Base-by-base conservation (phyloP, 2,797 vertebrate species). In the Eurystomus glaucurus region DNA sequence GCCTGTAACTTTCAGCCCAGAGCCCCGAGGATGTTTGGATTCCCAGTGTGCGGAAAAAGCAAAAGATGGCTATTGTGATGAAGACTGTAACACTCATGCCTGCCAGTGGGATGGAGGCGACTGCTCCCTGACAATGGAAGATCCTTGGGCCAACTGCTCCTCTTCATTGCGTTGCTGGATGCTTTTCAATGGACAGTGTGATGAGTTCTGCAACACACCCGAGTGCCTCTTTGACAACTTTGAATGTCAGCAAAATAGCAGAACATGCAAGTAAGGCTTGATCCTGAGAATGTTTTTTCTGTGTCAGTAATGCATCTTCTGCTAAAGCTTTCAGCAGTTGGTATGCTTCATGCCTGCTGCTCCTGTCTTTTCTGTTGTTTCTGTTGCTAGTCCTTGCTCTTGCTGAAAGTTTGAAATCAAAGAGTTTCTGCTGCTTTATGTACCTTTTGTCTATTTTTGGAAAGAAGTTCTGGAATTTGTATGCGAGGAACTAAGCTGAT, bases 51-150 rank as follows among this genome's bases (percentile, higher is more conserved):
- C 88, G 1, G 70, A 88, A 72, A 98, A 97, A 33, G 97, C 98
- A 1, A 97, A 97, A 16, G 99, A 99, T 62, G 96, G 94, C 26
- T 95, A 99, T 77, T 99, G 99, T 11, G 99, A 99, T 22, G 97
- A 97, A 4, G 98, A 99, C 90, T 99, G 99, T 85, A 99, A 99
- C 98, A 99, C 98, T 58, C 97, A 98, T 0, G 99, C 99, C 17
- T 99, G 99, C 91, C 96, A 98, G 91, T 99, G 99, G 99, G 99
- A 99, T 2, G 99, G 99, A 25, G 99, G 99, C 0, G 99, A 99
- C 98, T 99, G 99, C 85, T 99, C 99, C 2, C 98, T 99, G 80
- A 98, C 97, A 79, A 97, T 98, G 98, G 84, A 94, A 65, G 83
- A 98, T 84, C 99, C 99, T 14, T 99, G 99, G 99, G 92, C 91